phyloP scores from a whole-genome alignment of 2,888 invertebrate species.

The Hypena proboscidalis region DNA sequence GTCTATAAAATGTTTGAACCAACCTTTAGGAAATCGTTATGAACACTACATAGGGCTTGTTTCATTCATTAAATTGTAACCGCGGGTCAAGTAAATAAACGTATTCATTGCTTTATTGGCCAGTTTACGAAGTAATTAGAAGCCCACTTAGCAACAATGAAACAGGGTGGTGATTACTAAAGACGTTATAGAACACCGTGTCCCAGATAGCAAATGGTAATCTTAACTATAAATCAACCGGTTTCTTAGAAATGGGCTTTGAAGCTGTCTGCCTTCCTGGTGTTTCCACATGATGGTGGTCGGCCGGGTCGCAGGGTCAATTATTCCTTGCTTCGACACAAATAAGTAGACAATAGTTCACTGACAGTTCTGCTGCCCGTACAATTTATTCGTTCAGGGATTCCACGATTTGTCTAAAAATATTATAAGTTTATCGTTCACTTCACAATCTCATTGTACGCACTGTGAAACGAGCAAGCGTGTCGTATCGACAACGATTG shows the following conservation, averaged over 20 bases:
- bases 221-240: constrained; percentile 47
- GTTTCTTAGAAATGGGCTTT: constrained; percentile 45
- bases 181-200: constrained; percentile 18
- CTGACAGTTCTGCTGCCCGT: constrained; percentile 32
- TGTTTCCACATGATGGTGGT: constrained; percentile 56
- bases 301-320: constrained; percentile 53
- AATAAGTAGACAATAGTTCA: constrained; percentile 41
- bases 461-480: constrained; percentile 30
- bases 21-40: no score
- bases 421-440: constrained; percentile 24
- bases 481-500: constrained; percentile 39
- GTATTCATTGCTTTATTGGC: no score
- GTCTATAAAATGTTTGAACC: no score
- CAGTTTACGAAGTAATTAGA: neutral
- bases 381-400: constrained; percentile 17
- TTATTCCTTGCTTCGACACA: constrained; percentile 52
- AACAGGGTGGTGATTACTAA: constrained; percentile 19
- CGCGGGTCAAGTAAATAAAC: no score
- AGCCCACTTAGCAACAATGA: constrained; percentile 4
- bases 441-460: constrained; percentile 26
- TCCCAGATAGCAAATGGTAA: constrained; percentile 37
- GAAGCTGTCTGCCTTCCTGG: constrained; percentile 52
- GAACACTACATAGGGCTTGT: no score
- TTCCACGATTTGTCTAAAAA: constrained; percentile 22
- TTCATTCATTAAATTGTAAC: no score